These are phyloP conservation scores for Carassius auratus DNA, from an alignment of 2,113 vertebrate species.

Conservation along the genomic window DNA sequence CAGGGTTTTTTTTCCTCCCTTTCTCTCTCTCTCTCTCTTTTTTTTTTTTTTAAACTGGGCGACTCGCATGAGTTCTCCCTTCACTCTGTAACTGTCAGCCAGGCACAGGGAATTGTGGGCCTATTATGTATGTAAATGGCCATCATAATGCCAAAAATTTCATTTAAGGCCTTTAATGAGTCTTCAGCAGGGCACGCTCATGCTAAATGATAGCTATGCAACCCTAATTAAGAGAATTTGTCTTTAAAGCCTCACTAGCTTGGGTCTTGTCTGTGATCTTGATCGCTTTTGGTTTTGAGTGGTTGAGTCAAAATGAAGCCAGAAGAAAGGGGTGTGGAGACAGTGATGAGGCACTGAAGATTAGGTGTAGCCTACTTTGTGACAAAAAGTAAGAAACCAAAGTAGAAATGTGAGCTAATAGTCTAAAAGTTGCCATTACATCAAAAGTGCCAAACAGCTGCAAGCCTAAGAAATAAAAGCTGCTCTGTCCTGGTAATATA, in stretches of 20 bases:
- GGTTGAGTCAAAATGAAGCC: constrained; percentile 33
- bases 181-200: constrained; percentile 86
- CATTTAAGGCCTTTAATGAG: constrained; percentile 96
- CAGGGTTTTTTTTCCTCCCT: constrained; percentile 71
- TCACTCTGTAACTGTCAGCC: constrained; percentile 91
- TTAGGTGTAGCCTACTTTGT: constrained; percentile 48
- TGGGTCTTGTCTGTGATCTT: constrained; percentile 73
- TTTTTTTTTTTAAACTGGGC: constrained; percentile 76
- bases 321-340: constrained; percentile 32
- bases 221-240: constrained; percentile 98
- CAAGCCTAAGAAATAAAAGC: constrained; percentile 3
- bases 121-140: constrained; percentile 96
- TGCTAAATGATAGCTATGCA: constrained; percentile 91
- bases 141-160: constrained; percentile 97
- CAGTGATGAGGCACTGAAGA: constrained; percentile 37
- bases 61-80: constrained; percentile 90
- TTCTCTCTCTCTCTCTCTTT: no score
- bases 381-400: constrained; percentile 18
- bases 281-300: constrained; percentile 38
- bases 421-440: constrained; percentile 18
- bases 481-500: not conserved
- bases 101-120: constrained; percentile 87
- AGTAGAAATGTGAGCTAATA: constrained; percentile 37
- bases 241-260: constrained; percentile 91
- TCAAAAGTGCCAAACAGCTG: constrained; percentile 2